Evolutionary conservation across 2,797 vertebrate species (phyloP).

Genomic region (Neoniphon sammara): DNA sequence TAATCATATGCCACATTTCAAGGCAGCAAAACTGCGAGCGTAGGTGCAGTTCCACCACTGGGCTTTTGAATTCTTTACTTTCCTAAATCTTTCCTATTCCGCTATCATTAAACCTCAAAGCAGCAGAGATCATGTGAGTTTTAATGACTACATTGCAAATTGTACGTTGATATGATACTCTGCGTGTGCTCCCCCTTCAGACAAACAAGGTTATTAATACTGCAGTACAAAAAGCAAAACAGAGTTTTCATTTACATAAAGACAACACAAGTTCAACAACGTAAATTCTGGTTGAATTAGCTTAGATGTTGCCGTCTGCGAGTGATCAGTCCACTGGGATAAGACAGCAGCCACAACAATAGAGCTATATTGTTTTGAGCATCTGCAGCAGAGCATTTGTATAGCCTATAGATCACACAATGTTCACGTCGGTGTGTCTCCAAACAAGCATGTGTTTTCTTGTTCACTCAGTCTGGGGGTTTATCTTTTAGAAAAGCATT

Average conservation of each 20-base stretch:
- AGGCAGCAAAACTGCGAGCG: slow-evolving; percentile 15
- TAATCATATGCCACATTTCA: slow-evolving; percentile 36
- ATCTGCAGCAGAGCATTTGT: slow-evolving; percentile 21
- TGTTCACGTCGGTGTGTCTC: slow-evolving; percentile 43
- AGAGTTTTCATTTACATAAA: slow-evolving; percentile 6
- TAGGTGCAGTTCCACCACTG: slow-evolving; percentile 8
- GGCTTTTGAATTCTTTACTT: slow-evolving; percentile 21
- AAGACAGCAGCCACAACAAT: slow-evolving; percentile 17
- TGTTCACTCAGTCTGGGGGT: slow-evolving; percentile 1
- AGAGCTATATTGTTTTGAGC: slow-evolving; percentile 26
- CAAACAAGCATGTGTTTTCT: slow-evolving; percentile 43
- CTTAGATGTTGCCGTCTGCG: slow-evolving; percentile 15
- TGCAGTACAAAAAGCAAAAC: slow-evolving; percentile 3
- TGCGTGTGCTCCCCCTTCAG: slow-evolving; percentile 16
- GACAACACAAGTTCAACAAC: not conserved
- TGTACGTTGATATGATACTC: slow-evolving; percentile 27
- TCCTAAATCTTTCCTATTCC: slow-evolving; percentile 8
- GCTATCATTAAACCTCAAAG: slow-evolving; percentile 55
- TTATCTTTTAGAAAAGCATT: slow-evolving; percentile 12
- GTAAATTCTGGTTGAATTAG: slow-evolving; percentile 28
- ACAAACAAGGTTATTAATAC: slow-evolving; percentile 16
- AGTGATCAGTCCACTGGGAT: not conserved
- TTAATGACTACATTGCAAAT: slow-evolving; percentile 25
- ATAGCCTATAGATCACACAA: slow-evolving; percentile 38
- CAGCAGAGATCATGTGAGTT: slow-evolving; percentile 26